A percentile compares a stretch with the other conserved stretches of the same genome.
phyloP scores from a whole-genome alignment of 2,888 invertebrate species.

The Leucania comma region DNA sequence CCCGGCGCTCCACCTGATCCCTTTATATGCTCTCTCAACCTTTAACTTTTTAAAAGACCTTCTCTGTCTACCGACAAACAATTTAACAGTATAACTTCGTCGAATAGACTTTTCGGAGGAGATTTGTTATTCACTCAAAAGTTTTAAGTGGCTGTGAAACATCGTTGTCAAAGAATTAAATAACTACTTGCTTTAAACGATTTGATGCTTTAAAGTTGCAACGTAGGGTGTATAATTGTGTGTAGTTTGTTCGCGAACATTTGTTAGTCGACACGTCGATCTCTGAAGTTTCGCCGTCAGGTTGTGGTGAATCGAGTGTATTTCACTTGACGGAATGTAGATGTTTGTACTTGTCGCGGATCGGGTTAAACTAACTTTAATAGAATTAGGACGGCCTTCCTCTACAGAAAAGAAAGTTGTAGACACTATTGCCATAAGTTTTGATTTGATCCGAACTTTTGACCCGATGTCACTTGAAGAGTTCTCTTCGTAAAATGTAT shows the following conservation, averaged over 20 bases:
- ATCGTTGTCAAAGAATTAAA: constrained; percentile 88
- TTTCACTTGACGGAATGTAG: constrained; percentile 76
- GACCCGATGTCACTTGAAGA: constrained; percentile 25
- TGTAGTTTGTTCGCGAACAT: constrained; percentile 72
- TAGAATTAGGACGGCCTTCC: constrained; percentile 57
- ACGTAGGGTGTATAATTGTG: constrained; percentile 74
- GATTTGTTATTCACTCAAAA: constrained; percentile 90
- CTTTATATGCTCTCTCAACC: constrained; percentile 80
- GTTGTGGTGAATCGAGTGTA: constrained; percentile 79
- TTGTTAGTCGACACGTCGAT: constrained; percentile 81
- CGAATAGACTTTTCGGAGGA: constrained; percentile 87
- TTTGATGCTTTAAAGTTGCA: constrained; percentile 67
- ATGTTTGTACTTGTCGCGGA: constrained; percentile 69
- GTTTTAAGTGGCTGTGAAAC: constrained; percentile 90
- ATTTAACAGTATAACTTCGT: constrained; percentile 87
- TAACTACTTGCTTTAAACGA: constrained; percentile 72
- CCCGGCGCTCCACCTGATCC: constrained; percentile 69
- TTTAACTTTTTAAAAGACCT: constrained; percentile 84
- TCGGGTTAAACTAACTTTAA: constrained; percentile 71
- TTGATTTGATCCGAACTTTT: constrained; percentile 35
- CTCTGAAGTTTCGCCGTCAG: constrained; percentile 78
- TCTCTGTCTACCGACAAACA: constrained; percentile 84
- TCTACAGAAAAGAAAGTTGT: constrained; percentile 33
- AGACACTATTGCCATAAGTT: constrained; percentile 42
- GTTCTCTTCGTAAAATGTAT: constrained; percentile 7